A percentile compares a stretch with the other conserved stretches of the same genome.
Evolutionary conservation across 2,888 invertebrate genomes (phyloP).

Genomic region (Metopia argyrocephala): DNA sequence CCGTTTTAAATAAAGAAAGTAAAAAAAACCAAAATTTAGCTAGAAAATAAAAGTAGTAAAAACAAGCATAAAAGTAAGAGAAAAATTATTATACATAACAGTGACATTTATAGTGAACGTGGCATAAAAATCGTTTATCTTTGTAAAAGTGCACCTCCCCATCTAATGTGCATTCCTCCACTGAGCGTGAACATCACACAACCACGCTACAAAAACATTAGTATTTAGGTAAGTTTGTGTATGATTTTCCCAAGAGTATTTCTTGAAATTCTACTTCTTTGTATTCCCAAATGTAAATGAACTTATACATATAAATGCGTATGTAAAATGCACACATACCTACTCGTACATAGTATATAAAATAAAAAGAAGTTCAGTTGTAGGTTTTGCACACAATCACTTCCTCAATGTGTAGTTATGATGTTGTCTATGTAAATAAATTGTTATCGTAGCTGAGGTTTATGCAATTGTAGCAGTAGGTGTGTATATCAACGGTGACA

Average conservation of each 20-base stretch:
- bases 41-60: no score
- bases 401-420: conserved; percentile 5
- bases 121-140: conserved; percentile 65
- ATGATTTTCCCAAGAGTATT: background rate
- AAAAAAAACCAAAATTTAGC: conserved; percentile 20
- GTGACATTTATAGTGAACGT: conserved; percentile 63
- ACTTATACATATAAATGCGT: background rate
- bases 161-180: background rate
- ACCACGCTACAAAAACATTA: background rate
- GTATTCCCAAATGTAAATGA: conserved; percentile 15
- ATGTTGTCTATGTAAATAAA: conserved; percentile 29
- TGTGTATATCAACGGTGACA: conserved; percentile 43
- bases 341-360: background rate
- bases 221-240: background rate
- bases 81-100: conserved; percentile 62
- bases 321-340: no score
- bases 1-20: background rate
- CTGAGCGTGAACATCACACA: background rate
- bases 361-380: background rate
- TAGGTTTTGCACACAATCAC: background rate
- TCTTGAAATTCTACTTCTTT: conserved; percentile 35
- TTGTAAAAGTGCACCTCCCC: background rate
- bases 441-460: background rate
- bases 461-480: background rate
- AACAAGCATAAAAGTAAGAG: conserved; percentile 25